Evolutionary conservation across 2,888 invertebrate genomes (phyloP).

Genomic region (Liopterus haemorrhoidalis): DNA sequence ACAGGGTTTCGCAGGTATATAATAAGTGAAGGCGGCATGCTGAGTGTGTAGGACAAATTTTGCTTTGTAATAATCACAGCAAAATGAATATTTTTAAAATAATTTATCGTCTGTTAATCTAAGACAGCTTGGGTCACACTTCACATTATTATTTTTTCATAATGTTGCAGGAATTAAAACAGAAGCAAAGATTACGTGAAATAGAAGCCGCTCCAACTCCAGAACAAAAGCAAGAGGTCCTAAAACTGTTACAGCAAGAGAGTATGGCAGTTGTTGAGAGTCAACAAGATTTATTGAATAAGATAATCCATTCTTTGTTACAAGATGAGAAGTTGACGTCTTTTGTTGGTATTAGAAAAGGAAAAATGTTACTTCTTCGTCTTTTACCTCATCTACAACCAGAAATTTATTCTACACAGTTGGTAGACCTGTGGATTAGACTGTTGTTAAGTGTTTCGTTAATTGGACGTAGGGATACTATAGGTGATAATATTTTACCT

Average conservation of each 20-base stretch:
- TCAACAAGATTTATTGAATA: conserved; percentile 55
- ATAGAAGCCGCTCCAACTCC: conserved; percentile 49
- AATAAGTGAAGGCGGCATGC: no score
- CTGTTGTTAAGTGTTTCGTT: conserved; percentile 54
- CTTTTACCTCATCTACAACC: conserved; percentile 56
- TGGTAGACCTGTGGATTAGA: conserved; percentile 56
- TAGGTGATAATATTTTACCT: conserved; percentile 48
- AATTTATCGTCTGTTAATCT: no score
- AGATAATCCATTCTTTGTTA: conserved; percentile 58
- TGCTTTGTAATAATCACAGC: no score
- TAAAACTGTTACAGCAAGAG: conserved; percentile 51
- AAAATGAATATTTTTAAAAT: no score
- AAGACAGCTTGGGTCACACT: no score
- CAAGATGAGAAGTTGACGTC: conserved; percentile 65
- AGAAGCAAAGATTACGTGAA: conserved; percentile 47
- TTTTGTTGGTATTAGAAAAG: conserved; percentile 74
- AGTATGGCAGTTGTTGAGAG: conserved; percentile 47
- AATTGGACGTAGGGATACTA: conserved; percentile 55
- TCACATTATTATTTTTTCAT: no score
- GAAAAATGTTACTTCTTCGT: conserved; percentile 66
- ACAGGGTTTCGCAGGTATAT: no score
- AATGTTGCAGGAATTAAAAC: conserved; percentile 43
- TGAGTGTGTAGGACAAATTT: no score
- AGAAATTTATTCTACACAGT: conserved; percentile 46
- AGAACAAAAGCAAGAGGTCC: conserved; percentile 53